Base-by-base conservation (phyloP, 2,888 invertebrate species). In the Dryococelus australis region DNA sequence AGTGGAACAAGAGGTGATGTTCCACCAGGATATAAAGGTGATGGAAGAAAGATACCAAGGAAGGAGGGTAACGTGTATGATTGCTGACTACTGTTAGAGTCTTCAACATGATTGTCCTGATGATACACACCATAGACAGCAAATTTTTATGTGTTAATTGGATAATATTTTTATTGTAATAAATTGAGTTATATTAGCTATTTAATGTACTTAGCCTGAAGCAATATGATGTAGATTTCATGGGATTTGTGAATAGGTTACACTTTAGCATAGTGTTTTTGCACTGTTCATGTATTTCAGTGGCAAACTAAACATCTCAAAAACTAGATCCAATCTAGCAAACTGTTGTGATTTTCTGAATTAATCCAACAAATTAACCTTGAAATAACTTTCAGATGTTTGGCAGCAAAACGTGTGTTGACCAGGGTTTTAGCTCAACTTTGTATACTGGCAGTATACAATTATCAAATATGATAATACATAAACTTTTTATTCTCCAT, bases 51-150 rank as follows among this genome's bases (percentile, higher is more conserved):
- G 86, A 0, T 78, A 13, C 6, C 86, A 86, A 86, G 78, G 86
- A 0, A 53, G 78, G 53, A n/a, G 86, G 86, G 80, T 43, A 65
- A 86, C 10, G 24, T n/a, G 28, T 35, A 47, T 86, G 8, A 80
- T 86, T 12, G 86, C 86, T 27, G 78, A 65, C 78, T 86, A 86
- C 28, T 86, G 78, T 1, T 86, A n/a, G 65, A 78, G 65, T 24
- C 65, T 86, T 28, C 12, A 86, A 86, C 86, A 4, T 78, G 65
- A 86, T 65, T 86, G 85, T 6, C 85, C 5, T 85, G 85, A 85
- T 51, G 24, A 5, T 27, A 27, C 28, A 84, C 28, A 27, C 20
- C 27, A 84, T 28, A 84, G 10, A 35, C n/a, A 85, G n/a, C 16
- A n/a, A 24, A 65, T 24, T 65, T 24, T 24, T 24, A 65, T n/a